Evolutionary conservation across 2,888 invertebrate species (phyloP), one percentile per base, ranked within the genome.

Genomic region (Trichopoda pennipes): DNA sequence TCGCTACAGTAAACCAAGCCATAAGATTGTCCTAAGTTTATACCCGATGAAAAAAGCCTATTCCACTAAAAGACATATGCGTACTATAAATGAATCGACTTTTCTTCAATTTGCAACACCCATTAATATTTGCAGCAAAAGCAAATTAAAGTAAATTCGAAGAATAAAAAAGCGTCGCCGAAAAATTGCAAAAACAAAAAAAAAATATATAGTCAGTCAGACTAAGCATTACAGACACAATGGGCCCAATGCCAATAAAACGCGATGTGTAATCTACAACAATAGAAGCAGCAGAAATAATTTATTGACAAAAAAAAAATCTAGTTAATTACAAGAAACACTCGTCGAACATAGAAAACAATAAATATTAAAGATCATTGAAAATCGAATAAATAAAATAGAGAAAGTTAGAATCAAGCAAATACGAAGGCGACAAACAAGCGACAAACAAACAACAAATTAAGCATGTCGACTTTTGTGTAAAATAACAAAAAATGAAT

Each of bases 181-280:
- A 72, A 53, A 53, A 49, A 76, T 51, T 61, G 55, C 28, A 38
- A 79, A 56, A 19, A 56, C 68, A 64, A 51, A 14, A 75, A 68
- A 56, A 17, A 28, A 53, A 66, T 42, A 28, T 47, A 74, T 75
- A 69, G 70, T 56, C 16, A 44, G 66, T 51, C 79, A 79, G 28
- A 28, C 28, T 81, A 68, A 84, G 51, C 80, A 75, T 73, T 49
- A 70, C 80, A 80, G 81, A 79, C 81, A 84, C 75, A 81, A 72
- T 81, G 83, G 83, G 83, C 80, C 72, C 75, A 75, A 66, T 84
- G 83, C 81, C 83, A 84, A 81, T 53, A 23, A 68, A 60, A 72
- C 55, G 61, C 47, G 72, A 72, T 78, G 72, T 78, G 47, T 56
- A 70, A 68, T 72, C 76, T 58, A 12, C 32, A 69, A 23, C 66